Evolutionary conservation across 2,888 invertebrate genomes (phyloP).

Genomic region (Lepas anatifera): DNA sequence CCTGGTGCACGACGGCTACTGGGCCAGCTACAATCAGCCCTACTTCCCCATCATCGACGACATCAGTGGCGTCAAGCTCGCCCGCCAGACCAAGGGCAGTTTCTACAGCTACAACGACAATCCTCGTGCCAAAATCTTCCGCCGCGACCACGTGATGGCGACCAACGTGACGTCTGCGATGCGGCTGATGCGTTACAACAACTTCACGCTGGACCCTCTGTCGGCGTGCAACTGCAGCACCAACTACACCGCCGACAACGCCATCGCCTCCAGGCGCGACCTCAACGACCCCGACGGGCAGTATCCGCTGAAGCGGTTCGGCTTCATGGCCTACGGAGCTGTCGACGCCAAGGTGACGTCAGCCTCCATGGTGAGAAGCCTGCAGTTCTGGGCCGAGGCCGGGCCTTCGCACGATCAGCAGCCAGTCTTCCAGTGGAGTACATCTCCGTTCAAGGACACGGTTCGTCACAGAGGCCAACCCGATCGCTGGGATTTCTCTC

Average conservation of each 20-base stretch:
- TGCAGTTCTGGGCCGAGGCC: background rate
- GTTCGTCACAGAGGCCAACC: background rate
- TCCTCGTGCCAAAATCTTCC: background rate
- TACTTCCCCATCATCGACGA: constrained; percentile 11
- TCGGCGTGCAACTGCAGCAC: constrained; percentile 1
- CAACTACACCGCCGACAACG: background rate
- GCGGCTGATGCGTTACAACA: constrained; percentile 6
- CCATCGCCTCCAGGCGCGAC: constrained; percentile 1
- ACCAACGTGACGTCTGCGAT: background rate
- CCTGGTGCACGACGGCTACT: constrained; percentile 1
- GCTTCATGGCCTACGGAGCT: background rate
- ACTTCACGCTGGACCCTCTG: background rate
- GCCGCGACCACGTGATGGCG: background rate
- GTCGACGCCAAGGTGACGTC: constrained; percentile 6
- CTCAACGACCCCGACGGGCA: background rate
- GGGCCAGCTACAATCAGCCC: constrained; percentile 11
- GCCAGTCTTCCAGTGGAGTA: constrained; percentile 2
- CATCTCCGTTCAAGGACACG: background rate
- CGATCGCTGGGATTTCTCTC: constrained; percentile 1
- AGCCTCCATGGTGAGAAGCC: background rate
- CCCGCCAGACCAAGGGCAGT: background rate
- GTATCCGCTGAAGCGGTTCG: background rate
- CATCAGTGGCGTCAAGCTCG: background rate
- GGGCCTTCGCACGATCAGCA: constrained; percentile 1
- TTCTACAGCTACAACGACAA: background rate